Percentiles rank a stretch among this genome's conserved stretches.
Evolutionary conservation across 2,888 invertebrate genomes (phyloP).

Genomic region (Melinopterus prodromus): DNA sequence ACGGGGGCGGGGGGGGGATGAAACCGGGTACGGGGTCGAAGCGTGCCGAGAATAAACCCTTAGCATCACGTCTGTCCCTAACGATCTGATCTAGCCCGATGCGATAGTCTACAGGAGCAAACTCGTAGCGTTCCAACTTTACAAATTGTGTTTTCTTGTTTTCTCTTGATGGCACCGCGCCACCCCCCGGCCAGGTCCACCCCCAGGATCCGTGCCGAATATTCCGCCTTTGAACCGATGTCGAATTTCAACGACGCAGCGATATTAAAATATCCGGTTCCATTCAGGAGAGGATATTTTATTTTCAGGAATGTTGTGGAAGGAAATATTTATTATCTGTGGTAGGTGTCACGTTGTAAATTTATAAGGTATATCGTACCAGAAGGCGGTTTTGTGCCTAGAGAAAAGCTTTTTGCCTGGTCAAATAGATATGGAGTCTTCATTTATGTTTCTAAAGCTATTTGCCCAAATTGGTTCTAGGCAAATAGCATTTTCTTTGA

Average conservation of each 20-base stretch:
- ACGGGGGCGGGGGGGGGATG: constrained; percentile 6
- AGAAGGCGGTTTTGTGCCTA: no score
- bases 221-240: neutral
- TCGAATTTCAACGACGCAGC: neutral
- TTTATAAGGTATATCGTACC: no score
- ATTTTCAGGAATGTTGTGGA: neutral
- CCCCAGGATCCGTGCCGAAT: neutral
- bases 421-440: no score
- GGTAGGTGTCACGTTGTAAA: no score
- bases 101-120: constrained; percentile 14
- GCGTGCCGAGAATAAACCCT: constrained; percentile 26
- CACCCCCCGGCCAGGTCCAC: neutral
- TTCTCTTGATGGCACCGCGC: neutral
- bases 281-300: neutral
- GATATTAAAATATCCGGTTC: neutral
- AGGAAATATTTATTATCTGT: neutral
- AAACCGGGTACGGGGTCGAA: constrained; percentile 24
- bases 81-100: constrained; percentile 26
- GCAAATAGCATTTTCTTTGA: no score
- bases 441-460: no score
- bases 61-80: constrained; percentile 20
- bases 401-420: no score
- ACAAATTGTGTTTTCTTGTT: constrained; percentile 27
- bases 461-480: no score
- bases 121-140: constrained; percentile 15